A percentile compares a stretch with the other conserved stretches of the same genome.
These are phyloP conservation scores for Poecilia gillii DNA, from an alignment of 2,797 vertebrate genomes.

Conservation along the genomic window DNA sequence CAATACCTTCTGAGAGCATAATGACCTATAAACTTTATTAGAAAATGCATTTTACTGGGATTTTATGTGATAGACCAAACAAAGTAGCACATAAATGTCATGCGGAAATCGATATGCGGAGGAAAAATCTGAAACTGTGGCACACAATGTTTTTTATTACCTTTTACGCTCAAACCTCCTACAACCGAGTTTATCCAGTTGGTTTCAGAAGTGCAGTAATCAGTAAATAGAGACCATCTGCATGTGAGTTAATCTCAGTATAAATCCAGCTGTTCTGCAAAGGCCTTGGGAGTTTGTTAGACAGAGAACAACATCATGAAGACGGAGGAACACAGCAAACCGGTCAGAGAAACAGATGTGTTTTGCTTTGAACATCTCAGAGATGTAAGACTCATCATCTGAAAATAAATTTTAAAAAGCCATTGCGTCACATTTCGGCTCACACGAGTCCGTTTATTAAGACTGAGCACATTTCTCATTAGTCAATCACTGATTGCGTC, in stretches of 20 bases:
- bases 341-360: too few relatives aligned
- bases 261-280: too few relatives aligned
- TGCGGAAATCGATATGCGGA: neutral
- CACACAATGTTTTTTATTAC: neutral
- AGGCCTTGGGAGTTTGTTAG: too few relatives aligned
- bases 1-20: neutral
- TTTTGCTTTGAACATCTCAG: neutral
- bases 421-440: neutral
- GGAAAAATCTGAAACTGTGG: neutral
- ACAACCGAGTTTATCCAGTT: neutral
- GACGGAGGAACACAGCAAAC: too few relatives aligned
- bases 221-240: too few relatives aligned
- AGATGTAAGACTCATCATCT: neutral
- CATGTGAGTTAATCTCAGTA: too few relatives aligned
- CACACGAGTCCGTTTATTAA: neutral
- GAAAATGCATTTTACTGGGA: neutral
- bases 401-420: neutral
- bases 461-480: neutral
- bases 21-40: neutral
- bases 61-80: neutral
- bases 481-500: constrained; percentile 4
- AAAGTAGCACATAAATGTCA: neutral
- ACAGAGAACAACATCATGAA: too few relatives aligned
- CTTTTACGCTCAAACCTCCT: neutral
- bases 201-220: neutral